Evolutionary conservation across 2,888 invertebrate species (phyloP), one percentile per base, ranked within the genome.

Genomic region (Apocheima hispidaria): DNA sequence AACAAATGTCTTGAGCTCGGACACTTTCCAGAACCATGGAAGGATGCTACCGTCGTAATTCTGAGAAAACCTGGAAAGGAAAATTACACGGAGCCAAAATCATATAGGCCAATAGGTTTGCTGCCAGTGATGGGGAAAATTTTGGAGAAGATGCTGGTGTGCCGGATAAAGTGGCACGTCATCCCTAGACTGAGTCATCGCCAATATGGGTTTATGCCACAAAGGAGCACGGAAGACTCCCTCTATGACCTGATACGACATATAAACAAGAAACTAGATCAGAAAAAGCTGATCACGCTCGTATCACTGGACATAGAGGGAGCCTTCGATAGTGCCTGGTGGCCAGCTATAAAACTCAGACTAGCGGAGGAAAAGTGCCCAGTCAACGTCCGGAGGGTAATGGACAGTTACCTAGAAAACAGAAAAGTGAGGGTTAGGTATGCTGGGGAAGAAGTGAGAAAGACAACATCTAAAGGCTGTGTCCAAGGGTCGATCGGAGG

Each of bases 41-140:
- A 73, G n/a, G 28, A 57, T 0, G 71, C 70, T 0, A 56, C 54
- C 0, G 64, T 71, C 3, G 46, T 66, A 6, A 62, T 70, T 0
- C 38, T 71, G 1, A 51, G 66, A 9, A 72, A 71, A 38, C 73
- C 70, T 0, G 69, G 64, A 0, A 72, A 70, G 26, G 60, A 56
- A 0, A 54, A 60, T 21, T 71, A 73, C 60, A 35, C 63, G 1
- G 12, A 12, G 0, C 21, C 41, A 21, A 41, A 41, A n/a, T 41
- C 41, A 2, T 41, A 41, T n/a, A 21, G 41, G 5, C 41, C 41
- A 4, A 41, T 41, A 0, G 72, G 72, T 0, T 58, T 72, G 0
- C 53, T 74, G 40, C 61, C 70, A 0, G 59, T 73, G 0, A 33
- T 74, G 0, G 69, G 65, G 10, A 63, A 69, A 35, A 38, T 69